Evolutionary conservation across 2,797 vertebrate species (phyloP), one percentile per base, ranked within the genome.

Genomic region (Numenius phaeopus): DNA sequence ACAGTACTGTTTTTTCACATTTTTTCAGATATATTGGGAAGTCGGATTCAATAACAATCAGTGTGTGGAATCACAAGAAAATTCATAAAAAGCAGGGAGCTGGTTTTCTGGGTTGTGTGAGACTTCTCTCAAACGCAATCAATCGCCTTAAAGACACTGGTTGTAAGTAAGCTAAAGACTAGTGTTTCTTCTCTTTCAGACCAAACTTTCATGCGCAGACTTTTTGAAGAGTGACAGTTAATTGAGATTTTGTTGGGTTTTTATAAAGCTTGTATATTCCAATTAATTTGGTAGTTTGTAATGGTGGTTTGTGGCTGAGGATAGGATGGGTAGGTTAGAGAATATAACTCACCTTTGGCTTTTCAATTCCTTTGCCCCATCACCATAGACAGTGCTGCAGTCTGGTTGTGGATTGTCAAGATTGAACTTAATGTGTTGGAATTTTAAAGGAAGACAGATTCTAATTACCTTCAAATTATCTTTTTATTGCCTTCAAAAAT

Each of bases 81-180:
- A 99, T 99, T 88, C 99, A 99, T 98, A 99, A 99, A 98, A 99
- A 99, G 96, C 99, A 99, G 98, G 99, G 99, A 80, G 99, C 99
- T 30, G 99, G 99, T 29, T 99, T 99, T 98, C 98, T 99, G 96
- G 99, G 99, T 95, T 99, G 99, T 90, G 99, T 99, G 88, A 99
- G 99, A 77, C 99, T 99, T 97, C 99, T 99, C 89, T 99, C 99
- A 95, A 99, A 99, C 5, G 99, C 99, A 55, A 99, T 99, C 98
- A 99, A 99, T 97, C 99, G 99, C 98, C 99, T 99, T 96, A 99
- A 99, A 99, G 99, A 99, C 98, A 99, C 99, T 78, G 99, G 99
- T 98, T 99, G 99, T 99, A 98, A 99, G 99, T 99, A 98, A 93
- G 97, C 95, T 71, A 4, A 72, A 69, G 61, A n/a, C 2, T 14